Conservation (phyloP, 2,888 invertebrate species). For the Agrochola litura region DNA sequence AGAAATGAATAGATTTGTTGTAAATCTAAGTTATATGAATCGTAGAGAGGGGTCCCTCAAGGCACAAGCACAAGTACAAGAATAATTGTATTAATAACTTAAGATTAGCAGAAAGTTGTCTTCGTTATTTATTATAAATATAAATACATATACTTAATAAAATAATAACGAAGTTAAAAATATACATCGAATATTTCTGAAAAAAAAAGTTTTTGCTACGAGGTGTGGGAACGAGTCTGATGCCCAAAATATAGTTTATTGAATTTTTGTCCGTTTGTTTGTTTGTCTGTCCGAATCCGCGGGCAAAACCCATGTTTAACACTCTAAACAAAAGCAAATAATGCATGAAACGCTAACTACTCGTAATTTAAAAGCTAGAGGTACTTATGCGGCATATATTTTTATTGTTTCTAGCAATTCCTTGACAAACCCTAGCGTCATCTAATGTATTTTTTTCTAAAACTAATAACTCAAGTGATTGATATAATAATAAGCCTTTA, state of each 20-base stretch:
- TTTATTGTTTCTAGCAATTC: not conserved
- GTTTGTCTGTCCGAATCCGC: no score
- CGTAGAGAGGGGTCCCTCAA: not conserved
- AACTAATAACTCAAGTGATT: not conserved
- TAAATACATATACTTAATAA: no score
- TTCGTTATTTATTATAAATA: not conserved
- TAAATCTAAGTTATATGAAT: not conserved
- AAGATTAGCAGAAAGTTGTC: not conserved
- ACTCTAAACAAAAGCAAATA: constrained; percentile 6
- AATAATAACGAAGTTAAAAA: no score
- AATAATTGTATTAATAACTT: not conserved
- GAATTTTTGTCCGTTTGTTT: no score
- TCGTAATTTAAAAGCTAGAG: not conserved
- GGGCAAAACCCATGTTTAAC: not conserved
- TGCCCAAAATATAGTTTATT: no score
- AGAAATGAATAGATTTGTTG: not conserved
- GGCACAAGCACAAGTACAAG: not conserved
- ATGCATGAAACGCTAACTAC: constrained; percentile 1
- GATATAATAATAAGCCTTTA: not conserved
- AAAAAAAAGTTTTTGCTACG: no score
- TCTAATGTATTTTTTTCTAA: not conserved
- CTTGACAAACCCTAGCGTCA: not conserved
- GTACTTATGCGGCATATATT: not conserved
- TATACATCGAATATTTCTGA: no score
- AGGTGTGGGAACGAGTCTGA: no score